Base-by-base conservation (phyloP, 2,888 invertebrate genomes). In the Caenorhabditis sulstoni region DNA sequence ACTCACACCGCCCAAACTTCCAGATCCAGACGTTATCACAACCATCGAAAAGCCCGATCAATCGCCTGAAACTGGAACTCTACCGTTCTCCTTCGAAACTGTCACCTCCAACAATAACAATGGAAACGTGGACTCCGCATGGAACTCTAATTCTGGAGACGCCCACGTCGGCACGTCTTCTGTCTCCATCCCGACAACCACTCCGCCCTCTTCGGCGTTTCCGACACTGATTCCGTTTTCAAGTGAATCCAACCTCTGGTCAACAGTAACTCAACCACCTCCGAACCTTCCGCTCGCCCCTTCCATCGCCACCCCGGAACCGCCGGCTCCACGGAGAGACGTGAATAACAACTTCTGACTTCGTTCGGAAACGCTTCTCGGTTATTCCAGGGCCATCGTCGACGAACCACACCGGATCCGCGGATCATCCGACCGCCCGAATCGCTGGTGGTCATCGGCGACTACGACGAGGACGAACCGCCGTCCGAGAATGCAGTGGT, bases 341-440 rank as follows among this genome's bases (percentile, higher is more conserved):
- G 75, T 67, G 49, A 44, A 23, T 22, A 29, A 41, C 18, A 45
- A 23, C 39, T 29, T 22, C 29, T 29, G 29, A 7, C 7, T 29
- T 3, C 55, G 64, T 20, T 18, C 5, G 9, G 2, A 47, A 18
- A 2, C 47, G 5, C 47, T 4, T 45, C 35, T 16, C 11, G 44
- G 16, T 49, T 35, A 23, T 67, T 58, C 1, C 64, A 73, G 73
- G 57, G 59, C 9, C 70, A 81, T 39, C 76, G 79, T 50, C 53
- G 73, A 11, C 64, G 82, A 18, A 82, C 79, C 0, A 85, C 86
- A 3, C 86, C 86, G 2, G 86, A 86, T 67, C 86, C 86, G 0
- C 50, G 86, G 35, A 86, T 86, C 8, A 86, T 86, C 37, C 62
- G 82, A 7, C 86, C 86, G 12, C 85, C 85, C 39, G 81, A 81